These are phyloP conservation scores for Sceloporus undulatus DNA, from an alignment of 2,113 vertebrate species.

Conservation along the genomic window DNA sequence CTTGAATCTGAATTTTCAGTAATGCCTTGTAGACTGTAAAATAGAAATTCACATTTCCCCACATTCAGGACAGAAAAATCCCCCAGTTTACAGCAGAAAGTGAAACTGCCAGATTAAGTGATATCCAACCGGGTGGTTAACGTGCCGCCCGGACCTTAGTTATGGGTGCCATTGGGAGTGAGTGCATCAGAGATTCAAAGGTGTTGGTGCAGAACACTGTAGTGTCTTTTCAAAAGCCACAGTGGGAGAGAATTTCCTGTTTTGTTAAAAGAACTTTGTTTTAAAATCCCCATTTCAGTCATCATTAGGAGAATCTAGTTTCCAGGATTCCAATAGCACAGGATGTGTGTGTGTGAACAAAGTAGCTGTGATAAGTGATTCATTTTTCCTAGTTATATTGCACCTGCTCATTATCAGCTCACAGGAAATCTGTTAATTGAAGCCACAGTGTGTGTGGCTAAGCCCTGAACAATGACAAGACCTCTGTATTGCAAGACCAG, in stretches of 20 bases:
- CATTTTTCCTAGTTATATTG: neutral
- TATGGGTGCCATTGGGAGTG: neutral
- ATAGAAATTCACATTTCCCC: too few relatives aligned
- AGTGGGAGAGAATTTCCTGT: conserved; percentile 32
- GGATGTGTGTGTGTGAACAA: neutral
- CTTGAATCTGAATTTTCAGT: too few relatives aligned
- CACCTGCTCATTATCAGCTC: neutral
- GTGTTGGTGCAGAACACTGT: neutral
- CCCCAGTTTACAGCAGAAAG: neutral
- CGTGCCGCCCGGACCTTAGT: neutral
- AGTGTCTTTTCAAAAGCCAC: conserved; percentile 1
- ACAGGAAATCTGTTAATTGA: neutral
- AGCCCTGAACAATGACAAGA: neutral
- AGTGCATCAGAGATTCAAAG: neutral
- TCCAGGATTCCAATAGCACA: conserved; percentile 1
- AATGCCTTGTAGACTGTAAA: too few relatives aligned
- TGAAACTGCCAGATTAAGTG: neutral
- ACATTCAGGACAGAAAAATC: neutral
- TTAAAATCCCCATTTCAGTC: conserved; percentile 4
- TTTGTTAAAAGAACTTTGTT: conserved; percentile 18
- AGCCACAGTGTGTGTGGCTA: neutral
- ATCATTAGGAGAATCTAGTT: neutral
- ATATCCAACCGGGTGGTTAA: neutral
- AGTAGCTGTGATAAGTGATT: neutral
- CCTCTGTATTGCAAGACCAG: neutral